Evolutionary conservation across 1,140 invertebrate species (phyloP), one percentile per base, ranked within the genome.

Genomic region (Neodiprion fabricii): DNA sequence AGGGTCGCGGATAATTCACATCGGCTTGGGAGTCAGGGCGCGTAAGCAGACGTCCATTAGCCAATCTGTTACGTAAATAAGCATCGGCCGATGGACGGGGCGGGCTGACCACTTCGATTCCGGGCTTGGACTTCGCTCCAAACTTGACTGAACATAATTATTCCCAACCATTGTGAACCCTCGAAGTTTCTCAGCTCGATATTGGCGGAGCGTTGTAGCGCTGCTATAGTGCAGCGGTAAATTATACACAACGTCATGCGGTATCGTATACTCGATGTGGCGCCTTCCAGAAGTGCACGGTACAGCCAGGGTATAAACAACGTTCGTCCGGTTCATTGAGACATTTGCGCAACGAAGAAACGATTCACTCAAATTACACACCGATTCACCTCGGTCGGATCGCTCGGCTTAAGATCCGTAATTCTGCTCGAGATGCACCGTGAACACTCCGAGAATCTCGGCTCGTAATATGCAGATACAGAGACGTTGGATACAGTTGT

Each of bases 31-130:
- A 23, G 61, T 47, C 14, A 21, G 67, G 7, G 11, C 10, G 21
- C 40, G 67, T 21, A 21, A 14, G 28, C 28, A 3, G 28, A 5
- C 28, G 28, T 69, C 11, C 23, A 23, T 21, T 47, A 21, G 67
- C 67, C 53, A 61, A 61, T 61, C 53, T 61, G 53, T 61, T 61
- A 61, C 53, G 53, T 61, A 61, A 61, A 61, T 61, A 14, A 61
- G 53, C 11, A 61, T 12, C 28, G 28, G 28, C 1, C 28, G 28
- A 40, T 40, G 28, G 28, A 40, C 28, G 28, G 28, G 28, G 11
- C 9, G n/a, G 53, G 53, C 53, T 61, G 53, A 61, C 53, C 53
- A 61, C 11, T 61, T 17, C 53, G 53, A 17, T 40, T 40, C n/a
- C 11, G 9, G n/a, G 11, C 9, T 61, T 61, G 53, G 53, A 61